Evolutionary conservation across 2,797 vertebrate species (phyloP), one percentile per base, ranked within the genome.

Genomic region (Cirrhinus molitorella): DNA sequence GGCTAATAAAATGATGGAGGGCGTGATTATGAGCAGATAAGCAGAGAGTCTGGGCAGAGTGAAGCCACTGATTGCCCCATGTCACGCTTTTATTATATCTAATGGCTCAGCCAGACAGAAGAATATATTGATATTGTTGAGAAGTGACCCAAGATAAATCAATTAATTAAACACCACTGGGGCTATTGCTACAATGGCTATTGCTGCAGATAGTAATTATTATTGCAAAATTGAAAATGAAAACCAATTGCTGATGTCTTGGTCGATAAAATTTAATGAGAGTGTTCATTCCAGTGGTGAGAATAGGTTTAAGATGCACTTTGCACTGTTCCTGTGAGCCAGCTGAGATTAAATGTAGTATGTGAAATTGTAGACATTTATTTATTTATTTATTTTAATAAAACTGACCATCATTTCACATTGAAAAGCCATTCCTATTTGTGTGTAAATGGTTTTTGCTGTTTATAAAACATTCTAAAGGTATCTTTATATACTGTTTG

Each of bases 161-260:
- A 89, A 89, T 89, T 83, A 89, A 91, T 92, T 87, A 89, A 89
- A 67, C 37, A n/a, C 51, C 86, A 67, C 31, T 61, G 63, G 45
- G 43, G 59, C 47, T 78, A 75, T 83, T 61, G 19, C 82, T 76
- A 77, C 68, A 84, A 79, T 45, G 80, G 68, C 57, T 76, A 61
- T 67, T 59, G 76, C 79, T 73, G 76, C 81, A 87, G 77, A 85
- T 84, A 86, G 77, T 78, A 85, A 89, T 89, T 87, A 89, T 88
- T 89, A 86, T 85, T 81, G 45, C 75, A 78, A 83, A 89, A 88
- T 88, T 88, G 84, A 90, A 89, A 91, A 88, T 89, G 68, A 88
- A 91, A 90, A 88, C 82, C 85, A 87, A 85, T 88, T 89, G 88
- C 85, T 83, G 78, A 87, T 88, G 88, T 85, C 88, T 85, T 59